phyloP scores from a whole-genome alignment of 92 coral and sea anemone genomes.

The Porites rus region DNA sequence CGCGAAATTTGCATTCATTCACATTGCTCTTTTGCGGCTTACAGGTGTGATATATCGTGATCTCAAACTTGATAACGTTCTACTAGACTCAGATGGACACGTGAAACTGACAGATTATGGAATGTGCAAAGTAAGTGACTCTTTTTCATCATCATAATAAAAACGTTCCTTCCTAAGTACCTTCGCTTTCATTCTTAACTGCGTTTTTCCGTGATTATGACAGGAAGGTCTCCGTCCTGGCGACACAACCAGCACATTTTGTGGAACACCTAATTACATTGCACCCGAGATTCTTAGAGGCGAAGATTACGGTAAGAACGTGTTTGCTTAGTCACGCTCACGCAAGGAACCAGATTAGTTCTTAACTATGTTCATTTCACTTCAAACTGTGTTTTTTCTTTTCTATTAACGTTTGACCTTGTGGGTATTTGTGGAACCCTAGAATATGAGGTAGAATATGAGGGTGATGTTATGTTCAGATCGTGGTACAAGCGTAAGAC shows the following conservation, averaged over 20 bases:
- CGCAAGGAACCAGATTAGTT: too few species aligned
- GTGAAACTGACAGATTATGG: constrained; percentile 98
- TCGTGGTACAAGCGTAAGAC: too few species aligned
- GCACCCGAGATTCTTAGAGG: constrained; percentile 99
- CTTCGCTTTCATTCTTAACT: too few species aligned
- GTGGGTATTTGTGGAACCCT: too few species aligned
- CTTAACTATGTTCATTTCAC: too few species aligned
- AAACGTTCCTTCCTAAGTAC: background rate
- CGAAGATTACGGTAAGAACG: constrained; percentile 89
- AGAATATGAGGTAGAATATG: too few species aligned
- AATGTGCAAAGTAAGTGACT: constrained; percentile 92
- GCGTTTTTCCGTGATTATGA: background rate
- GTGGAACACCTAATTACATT: constrained; percentile 99
- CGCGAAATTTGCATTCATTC: too few species aligned
- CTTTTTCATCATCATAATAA: background rate
- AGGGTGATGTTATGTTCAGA: too few species aligned
- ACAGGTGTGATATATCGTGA: constrained; percentile 91
- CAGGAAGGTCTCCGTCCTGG: constrained; percentile 99
- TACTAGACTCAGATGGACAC: constrained; percentile 98
- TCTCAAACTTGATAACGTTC: constrained; percentile 94
- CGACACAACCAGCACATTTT: constrained; percentile 96
- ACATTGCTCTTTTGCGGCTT: too few species aligned
- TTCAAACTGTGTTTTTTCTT: too few species aligned
- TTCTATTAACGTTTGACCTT: too few species aligned
- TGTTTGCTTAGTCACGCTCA: too few species aligned